phyloP scores from a whole-genome alignment of 2,888 invertebrate species.

The Dicyrtoma fusca region DNA sequence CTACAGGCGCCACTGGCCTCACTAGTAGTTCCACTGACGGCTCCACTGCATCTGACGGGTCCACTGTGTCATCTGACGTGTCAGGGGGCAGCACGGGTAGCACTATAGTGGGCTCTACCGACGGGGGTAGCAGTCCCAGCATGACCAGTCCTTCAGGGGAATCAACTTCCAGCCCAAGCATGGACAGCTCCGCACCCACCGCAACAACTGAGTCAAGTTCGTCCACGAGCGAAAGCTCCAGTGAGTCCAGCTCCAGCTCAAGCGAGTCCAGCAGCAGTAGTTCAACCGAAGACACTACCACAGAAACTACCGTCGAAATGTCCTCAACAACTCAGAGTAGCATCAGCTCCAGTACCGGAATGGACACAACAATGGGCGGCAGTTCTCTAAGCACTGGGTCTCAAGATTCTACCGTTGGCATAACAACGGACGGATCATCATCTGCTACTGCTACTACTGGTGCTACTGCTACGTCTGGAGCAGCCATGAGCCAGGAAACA shows the following conservation, averaged over 20 bases:
- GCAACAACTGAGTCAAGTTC: not conserved
- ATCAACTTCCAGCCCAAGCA: no score
- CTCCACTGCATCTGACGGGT: not conserved
- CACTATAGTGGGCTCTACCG: not conserved
- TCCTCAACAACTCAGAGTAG: not conserved
- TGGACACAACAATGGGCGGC: not conserved
- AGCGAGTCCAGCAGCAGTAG: not conserved
- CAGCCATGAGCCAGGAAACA: no score
- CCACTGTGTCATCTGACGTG: not conserved
- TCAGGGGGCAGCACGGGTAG: not conserved
- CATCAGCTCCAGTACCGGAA: not conserved
- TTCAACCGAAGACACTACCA: slow-evolving; percentile 40
- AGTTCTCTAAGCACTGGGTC: not conserved
- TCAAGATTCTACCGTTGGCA: not conserved
- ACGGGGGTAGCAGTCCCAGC: not conserved
- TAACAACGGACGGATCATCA: not conserved
- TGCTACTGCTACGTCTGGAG: no score
- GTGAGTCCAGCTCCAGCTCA: not conserved
- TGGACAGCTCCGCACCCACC: not conserved
- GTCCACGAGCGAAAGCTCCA: slow-evolving; percentile 3
- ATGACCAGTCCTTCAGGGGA: not conserved
- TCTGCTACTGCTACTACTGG: not conserved
- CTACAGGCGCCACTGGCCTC: not conserved
- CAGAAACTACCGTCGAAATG: not conserved
- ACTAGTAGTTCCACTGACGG: not conserved